Evolutionary conservation across 2,888 invertebrate genomes (phyloP), one percentile per base, ranked within the genome.

Genomic region (Agrochola litura): DNA sequence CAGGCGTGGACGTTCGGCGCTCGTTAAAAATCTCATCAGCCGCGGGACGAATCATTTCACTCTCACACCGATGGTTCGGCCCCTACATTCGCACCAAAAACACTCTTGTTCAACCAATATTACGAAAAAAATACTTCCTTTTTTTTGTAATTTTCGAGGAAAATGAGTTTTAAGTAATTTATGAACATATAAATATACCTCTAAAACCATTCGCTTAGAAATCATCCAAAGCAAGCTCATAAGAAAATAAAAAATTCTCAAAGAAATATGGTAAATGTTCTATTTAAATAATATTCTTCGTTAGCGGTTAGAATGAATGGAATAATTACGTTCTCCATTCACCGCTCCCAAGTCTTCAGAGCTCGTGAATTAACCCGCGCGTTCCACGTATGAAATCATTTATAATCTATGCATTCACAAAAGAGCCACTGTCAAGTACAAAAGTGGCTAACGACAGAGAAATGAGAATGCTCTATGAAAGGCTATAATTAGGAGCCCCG

Each of bases 21-120:
- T 91, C 90, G 92, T 92, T 93, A 93, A 92, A 91, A 91, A 92
- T 87, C 91, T 90, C 92, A 92, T 93, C 92, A 90, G 86, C 76
- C 60, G 70, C 60, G 78, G 79, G 86, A 86, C 87, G 86, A 87
- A 84, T 85, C 88, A 91, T 90, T 92, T 90, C 86, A 87, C 82
- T 85, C 83, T 85, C 84, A 77, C 83, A 76, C 84, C 80, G 49
- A 85, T 80, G 66, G 77, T 70, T 69, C 77, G n/a, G 16, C 56
- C 79, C 75, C 68, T 73, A 60, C 63, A 72, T 78, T 66, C 63
- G 73, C 10, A 63, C 54, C 58, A 70, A 69, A 76, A 83, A 68
- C 73, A 78, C 67, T 19, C 16, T 74, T 77, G 25, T 69, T 70
- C 54, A 61, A 81, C 65, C 67, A 41, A 77, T 69, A 76, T 68